Evolutionary conservation across 2,888 invertebrate genomes (phyloP), one percentile per base, ranked within the genome.

Genomic region (Drosophila affinis): DNA sequence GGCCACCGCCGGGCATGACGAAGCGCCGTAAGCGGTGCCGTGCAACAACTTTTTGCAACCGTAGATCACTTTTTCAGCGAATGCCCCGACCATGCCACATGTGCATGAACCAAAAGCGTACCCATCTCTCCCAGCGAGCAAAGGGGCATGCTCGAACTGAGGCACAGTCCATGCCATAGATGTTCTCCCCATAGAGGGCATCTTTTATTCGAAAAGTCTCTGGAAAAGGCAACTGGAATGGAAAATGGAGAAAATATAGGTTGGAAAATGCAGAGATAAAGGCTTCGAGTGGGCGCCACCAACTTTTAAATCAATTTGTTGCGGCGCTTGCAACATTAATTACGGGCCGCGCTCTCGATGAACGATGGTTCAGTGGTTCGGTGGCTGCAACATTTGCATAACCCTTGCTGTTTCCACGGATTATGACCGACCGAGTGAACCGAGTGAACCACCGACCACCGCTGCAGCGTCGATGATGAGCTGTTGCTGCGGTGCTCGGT

Each of bases 341-440:
- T 71, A 65, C 46, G 47, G 29, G 46, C 18, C 39, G 45, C 45
- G 39, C 27, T n/a, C n/a, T 55, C 21, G 21, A 7, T 18, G 18
- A 18, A 9, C n/a, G 44, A 24, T 24, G 44, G 18, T 14, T 14
- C 24, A 46, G 29, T 17, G 7, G 49, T 17, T 14, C 24, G 44
- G 29, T 17, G 7, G 49, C n/a, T 9, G 24, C n/a, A 18, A 47
- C 24, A 76, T 79, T 78, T 77, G 53, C 79, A 72, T 71, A 81
- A 81, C 68, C 71, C 49, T 45, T 17, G 18, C 60, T 62, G 58
- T 48, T 55, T 39, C 21, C 54, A 10, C 45, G 49, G 60, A 70
- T 62, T 70, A 70, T 56, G 51, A 56, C 12, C 32, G 18, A 34
- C 12, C 12, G 24, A 32, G 32, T 47, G 46, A 29, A 56, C 6